Evolutionary conservation across 2,113 vertebrate species (phyloP).

Genomic region (Ailuropoda melanoleuca): DNA sequence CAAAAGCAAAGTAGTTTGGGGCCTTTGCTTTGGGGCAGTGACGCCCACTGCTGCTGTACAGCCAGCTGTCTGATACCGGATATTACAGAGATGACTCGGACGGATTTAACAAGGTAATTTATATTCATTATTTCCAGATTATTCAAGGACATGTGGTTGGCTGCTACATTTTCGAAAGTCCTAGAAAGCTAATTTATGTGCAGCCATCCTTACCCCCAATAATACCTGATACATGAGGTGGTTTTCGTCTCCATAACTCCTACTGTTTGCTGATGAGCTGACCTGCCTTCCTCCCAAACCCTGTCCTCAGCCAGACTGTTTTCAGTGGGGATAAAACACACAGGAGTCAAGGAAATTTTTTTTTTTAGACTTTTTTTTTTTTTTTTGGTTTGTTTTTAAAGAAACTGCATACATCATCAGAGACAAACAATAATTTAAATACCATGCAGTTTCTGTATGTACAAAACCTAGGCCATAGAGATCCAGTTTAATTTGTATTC

Average conservation of each 20-base stretch:
- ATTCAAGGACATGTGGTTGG: neutral
- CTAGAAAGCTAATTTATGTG: neutral
- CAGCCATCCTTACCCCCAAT: rapidly evolving
- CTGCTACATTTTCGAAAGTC: neutral
- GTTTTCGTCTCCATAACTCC: neutral
- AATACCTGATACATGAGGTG: rapidly evolving
- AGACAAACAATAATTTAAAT: conserved; percentile 95
- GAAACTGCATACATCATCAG: conserved; percentile 95
- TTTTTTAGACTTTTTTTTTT: conserved; percentile 79
- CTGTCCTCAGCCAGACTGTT: neutral
- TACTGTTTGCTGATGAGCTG: neutral
- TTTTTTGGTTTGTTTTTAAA: conserved; percentile 86
- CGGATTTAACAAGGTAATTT: neutral
- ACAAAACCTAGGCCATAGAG: conserved; percentile 90
- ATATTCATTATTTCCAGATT: neutral
- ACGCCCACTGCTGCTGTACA: neutral
- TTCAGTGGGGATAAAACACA: conserved; percentile 67
- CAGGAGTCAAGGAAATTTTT: conserved; percentile 49
- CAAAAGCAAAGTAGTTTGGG: neutral
- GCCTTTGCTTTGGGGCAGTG: neutral
- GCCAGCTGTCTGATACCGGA: neutral
- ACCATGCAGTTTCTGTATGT: conserved; percentile 95
- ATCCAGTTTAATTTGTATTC: conserved; percentile 84
- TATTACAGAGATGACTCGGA: neutral
- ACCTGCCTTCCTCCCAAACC: rapidly evolving